phyloP scores from a whole-genome alignment of 2,888 invertebrate genomes.

The Odontomyia ornata region DNA sequence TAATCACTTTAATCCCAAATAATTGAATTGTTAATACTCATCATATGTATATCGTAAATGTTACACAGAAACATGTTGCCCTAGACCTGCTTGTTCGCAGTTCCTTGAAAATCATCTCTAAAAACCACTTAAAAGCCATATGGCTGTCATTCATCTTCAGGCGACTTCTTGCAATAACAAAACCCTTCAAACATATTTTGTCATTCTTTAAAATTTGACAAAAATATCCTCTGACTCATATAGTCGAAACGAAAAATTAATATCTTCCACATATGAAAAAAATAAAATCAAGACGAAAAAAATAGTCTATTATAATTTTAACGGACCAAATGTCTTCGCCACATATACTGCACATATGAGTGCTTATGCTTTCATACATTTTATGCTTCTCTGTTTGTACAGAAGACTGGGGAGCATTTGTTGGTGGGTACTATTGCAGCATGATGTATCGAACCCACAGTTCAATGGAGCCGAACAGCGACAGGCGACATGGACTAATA shows the following conservation, averaged over 20 bases:
- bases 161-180: background rate
- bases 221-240: background rate
- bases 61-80: too few relatives aligned
- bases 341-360: background rate
- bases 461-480: background rate
- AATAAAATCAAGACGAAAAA: too few relatives aligned
- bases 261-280: background rate
- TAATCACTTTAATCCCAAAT: too few relatives aligned
- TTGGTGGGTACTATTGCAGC: background rate
- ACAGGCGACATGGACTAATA: background rate
- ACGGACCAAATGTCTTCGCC: background rate
- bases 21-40: too few relatives aligned
- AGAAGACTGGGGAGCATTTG: background rate
- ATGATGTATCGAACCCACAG: background rate
- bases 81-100: too few relatives aligned
- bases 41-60: too few relatives aligned
- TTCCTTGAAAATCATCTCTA: background rate
- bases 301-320: background rate
- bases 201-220: background rate
- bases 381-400: background rate
- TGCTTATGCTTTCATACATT: background rate
- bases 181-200: background rate
- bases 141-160: background rate
- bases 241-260: background rate
- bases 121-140: conserved; percentile 4